phyloP scores from a whole-genome alignment of 2,113 vertebrate genomes.

The Casuarius casuarius region DNA sequence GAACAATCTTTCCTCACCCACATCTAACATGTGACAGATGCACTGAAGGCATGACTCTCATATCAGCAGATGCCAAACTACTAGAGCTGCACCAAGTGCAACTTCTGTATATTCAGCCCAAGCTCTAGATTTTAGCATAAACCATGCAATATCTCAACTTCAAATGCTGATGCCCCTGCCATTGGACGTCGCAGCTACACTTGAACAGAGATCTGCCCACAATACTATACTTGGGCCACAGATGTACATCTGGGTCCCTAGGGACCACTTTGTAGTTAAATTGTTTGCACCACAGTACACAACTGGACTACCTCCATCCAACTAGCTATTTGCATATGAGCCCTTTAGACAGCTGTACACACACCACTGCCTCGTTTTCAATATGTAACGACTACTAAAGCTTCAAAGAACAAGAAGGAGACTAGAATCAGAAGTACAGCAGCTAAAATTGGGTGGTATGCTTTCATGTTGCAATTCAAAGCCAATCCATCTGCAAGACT shows the following conservation, averaged over 20 bases:
- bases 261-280: background rate
- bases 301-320: background rate
- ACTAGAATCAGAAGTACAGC: background rate
- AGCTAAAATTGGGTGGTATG: background rate
- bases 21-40: background rate
- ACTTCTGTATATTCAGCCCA: background rate
- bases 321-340: background rate
- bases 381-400: background rate
- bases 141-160: background rate
- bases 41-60: background rate
- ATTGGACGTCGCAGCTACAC: background rate
- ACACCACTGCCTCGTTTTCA: background rate
- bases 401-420: background rate
- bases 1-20: background rate
- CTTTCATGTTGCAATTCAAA: background rate
- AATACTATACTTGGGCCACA: fast-evolving
- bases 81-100: background rate
- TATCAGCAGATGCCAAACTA: background rate
- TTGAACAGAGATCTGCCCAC: background rate
- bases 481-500: background rate
- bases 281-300: background rate
- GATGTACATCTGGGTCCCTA: background rate
- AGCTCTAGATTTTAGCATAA: background rate
- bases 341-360: background rate
- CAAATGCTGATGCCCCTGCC: background rate